A percentile compares a stretch with the other conserved stretches of the same genome.
Evolutionary conservation across 2,113 vertebrate species (phyloP).

Genomic region (Passer montanus): DNA sequence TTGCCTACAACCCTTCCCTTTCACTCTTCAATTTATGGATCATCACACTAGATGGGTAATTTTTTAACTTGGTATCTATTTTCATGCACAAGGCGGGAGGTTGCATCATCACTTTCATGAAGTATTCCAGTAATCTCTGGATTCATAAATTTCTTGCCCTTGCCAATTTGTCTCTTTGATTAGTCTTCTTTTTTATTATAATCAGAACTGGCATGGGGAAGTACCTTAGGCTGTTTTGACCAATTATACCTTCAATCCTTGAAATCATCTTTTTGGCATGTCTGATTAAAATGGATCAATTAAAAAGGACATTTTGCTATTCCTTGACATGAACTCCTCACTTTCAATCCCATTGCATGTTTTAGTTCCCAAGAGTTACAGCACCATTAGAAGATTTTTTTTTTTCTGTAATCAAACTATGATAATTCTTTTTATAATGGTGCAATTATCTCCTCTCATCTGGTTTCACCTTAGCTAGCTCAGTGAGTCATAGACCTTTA

Average conservation of each 20-base stretch:
- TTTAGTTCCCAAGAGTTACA: not conserved
- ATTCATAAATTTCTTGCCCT: not conserved
- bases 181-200: not conserved
- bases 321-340: not conserved
- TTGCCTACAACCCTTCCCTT: not conserved
- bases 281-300: slow-evolving; percentile 25
- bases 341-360: not conserved
- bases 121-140: not conserved
- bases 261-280: not conserved
- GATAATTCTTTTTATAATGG: slow-evolving; percentile 55
- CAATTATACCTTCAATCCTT: not conserved
- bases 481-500: slow-evolving; percentile 59
- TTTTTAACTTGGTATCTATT: not conserved
- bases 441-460: slow-evolving; percentile 55
- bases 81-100: not conserved
- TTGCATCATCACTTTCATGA: not conserved
- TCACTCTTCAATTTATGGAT: not conserved
- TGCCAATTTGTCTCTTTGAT: not conserved
- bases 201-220: not conserved
- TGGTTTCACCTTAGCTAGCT: slow-evolving; percentile 54
- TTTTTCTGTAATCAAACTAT: slow-evolving; percentile 21
- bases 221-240: not conserved
- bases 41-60: not conserved
- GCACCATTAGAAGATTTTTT: not conserved
- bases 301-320: not conserved